phyloP scores from a whole-genome alignment of 2,113 vertebrate species.

The Brachionichthys hirsutus region DNA sequence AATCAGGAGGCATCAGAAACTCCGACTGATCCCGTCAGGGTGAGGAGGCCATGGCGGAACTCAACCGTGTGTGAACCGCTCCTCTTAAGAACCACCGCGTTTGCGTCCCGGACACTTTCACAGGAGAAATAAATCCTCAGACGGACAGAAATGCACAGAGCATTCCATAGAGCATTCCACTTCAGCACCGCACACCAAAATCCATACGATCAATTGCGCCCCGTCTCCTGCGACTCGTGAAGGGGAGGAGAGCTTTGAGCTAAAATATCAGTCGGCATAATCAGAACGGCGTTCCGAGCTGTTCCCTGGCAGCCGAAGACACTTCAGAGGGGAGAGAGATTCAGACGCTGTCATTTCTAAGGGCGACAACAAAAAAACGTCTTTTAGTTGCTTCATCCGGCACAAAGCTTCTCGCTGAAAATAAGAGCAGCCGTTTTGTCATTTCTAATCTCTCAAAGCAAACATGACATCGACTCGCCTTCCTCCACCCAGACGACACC shows the following conservation, averaged over 20 bases:
- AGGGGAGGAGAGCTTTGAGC: conserved; percentile 42
- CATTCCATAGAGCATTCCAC: conserved; percentile 56
- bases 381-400: background rate
- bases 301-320: conserved; percentile 24
- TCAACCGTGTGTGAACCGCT: no score
- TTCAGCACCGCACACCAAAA: conserved; percentile 59
- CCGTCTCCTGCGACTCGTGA: conserved; percentile 43
- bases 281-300: conserved; percentile 56
- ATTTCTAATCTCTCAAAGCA: conserved; percentile 18
- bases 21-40: no score
- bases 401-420: conserved; percentile 23
- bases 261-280: conserved; percentile 45
- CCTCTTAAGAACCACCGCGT: no score
- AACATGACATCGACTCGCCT: conserved; percentile 16
- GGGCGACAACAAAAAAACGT: no score
- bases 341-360: conserved; percentile 22
- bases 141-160: conserved; percentile 26
- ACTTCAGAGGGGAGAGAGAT: conserved; percentile 16
- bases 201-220: conserved; percentile 65
- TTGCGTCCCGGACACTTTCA: conserved; percentile 26
- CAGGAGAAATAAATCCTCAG: conserved; percentile 55
- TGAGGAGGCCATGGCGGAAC: no score
- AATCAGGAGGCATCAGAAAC: no score
- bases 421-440: conserved; percentile 10
- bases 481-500: conserved; percentile 41